Evolutionary conservation across 2,888 invertebrate genomes (phyloP).

Genomic region (Neoaliturus tenellus): DNA sequence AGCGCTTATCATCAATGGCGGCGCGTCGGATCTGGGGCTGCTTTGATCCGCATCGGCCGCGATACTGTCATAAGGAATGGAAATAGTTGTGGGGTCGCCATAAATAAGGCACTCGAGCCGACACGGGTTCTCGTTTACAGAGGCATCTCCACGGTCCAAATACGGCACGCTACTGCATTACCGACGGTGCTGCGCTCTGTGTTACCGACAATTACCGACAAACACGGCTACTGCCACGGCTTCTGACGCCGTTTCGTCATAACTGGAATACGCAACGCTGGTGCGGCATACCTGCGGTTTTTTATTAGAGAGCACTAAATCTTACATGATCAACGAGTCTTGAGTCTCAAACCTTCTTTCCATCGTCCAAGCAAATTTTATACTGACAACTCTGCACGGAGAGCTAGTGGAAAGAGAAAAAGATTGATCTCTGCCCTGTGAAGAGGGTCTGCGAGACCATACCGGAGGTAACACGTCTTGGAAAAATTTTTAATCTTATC

Average conservation of each 20-base stretch:
- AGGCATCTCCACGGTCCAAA: slow-evolving; percentile 27
- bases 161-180: slow-evolving; percentile 13
- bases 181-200: not conserved
- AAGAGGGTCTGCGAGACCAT: too few species aligned
- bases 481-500: too few species aligned
- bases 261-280: too few species aligned
- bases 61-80: slow-evolving; percentile 48
- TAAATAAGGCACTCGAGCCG: slow-evolving; percentile 29
- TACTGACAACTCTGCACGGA: too few species aligned
- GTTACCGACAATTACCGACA: not conserved
- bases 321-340: too few species aligned
- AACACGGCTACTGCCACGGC: not conserved
- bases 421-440: too few species aligned
- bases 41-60: slow-evolving; percentile 42
- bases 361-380: too few species aligned
- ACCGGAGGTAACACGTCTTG: too few species aligned
- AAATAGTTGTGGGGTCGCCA: slow-evolving; percentile 50
- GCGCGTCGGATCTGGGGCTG: slow-evolving; percentile 19
- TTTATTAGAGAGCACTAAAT: too few species aligned
- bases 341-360: too few species aligned
- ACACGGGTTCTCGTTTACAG: slow-evolving; percentile 43
- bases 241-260: not conserved
- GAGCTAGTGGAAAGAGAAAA: too few species aligned
- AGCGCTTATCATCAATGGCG: slow-evolving; percentile 7
- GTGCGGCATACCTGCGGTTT: too few species aligned